Evolutionary conservation across 2,888 invertebrate species (phyloP).

Genomic region (Bembecia ichneumoniformis): DNA sequence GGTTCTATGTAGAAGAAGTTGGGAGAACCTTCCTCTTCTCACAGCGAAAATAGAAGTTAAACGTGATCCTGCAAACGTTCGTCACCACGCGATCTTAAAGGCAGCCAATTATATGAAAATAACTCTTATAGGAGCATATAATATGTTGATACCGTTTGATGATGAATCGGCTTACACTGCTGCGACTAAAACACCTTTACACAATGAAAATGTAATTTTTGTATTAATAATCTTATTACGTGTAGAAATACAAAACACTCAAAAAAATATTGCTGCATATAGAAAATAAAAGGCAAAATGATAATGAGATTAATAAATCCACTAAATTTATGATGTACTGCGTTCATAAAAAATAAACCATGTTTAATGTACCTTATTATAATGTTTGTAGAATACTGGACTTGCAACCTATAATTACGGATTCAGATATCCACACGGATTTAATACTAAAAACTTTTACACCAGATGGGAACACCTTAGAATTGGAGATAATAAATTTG

Average conservation of each 20-base stretch:
- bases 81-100: constrained; percentile 33
- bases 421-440: constrained; percentile 20
- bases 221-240: not conserved
- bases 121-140: constrained; percentile 45
- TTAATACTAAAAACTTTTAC: constrained; percentile 29
- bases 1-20: constrained; percentile 35
- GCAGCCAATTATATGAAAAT: constrained; percentile 43
- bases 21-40: constrained; percentile 51
- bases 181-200: constrained; percentile 34
- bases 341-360: not conserved
- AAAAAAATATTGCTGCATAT: not conserved
- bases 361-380: not conserved
- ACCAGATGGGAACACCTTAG: constrained; percentile 52
- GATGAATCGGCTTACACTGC: constrained; percentile 31
- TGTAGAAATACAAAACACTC: not conserved
- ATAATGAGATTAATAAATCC: not conserved
- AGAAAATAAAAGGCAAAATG: no score
- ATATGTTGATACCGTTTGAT: constrained; percentile 34
- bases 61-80: constrained; percentile 26
- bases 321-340: not conserved
- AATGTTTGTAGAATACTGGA: constrained; percentile 21
- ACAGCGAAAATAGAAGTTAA: constrained; percentile 30
- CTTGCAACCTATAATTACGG: constrained; percentile 33
- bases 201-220: constrained; percentile 29
- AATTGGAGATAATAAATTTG: constrained; percentile 25